Evolutionary conservation across 2,888 invertebrate species (phyloP).

Genomic region (Thera britannica): DNA sequence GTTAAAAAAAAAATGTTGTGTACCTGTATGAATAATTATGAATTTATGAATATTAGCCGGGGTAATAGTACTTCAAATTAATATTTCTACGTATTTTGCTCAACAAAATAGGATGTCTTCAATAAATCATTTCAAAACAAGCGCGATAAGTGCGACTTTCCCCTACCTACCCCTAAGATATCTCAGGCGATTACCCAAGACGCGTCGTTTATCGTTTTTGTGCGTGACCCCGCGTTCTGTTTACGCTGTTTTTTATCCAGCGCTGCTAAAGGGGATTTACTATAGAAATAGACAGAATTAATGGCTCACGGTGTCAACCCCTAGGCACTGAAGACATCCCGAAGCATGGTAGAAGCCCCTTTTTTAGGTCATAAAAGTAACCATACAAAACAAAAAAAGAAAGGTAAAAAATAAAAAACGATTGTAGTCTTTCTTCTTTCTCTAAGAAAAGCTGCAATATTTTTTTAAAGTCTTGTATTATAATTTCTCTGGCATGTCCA

Average conservation of each 20-base stretch:
- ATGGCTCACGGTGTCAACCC: background rate
- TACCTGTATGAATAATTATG: too few relatives aligned
- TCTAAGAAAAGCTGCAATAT: too few relatives aligned
- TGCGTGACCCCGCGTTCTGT: constrained; percentile 23
- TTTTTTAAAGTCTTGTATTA: too few relatives aligned
- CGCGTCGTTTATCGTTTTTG: constrained; percentile 22
- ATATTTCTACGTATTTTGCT: background rate
- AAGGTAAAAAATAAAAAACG: too few relatives aligned
- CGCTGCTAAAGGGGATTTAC: background rate
- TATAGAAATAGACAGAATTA: background rate
- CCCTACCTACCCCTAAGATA: constrained; percentile 21
- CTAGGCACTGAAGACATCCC: background rate
- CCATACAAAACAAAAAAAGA: too few relatives aligned
- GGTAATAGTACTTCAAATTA: too few relatives aligned
- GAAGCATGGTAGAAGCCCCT: too few relatives aligned
- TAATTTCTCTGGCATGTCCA: too few relatives aligned
- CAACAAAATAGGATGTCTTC: background rate
- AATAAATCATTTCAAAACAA: constrained; percentile 12
- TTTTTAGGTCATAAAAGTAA: too few relatives aligned
- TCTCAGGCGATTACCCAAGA: constrained; percentile 20
- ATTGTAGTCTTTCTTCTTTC: too few relatives aligned
- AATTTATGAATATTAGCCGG: too few relatives aligned
- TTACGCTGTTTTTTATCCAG: constrained; percentile 10
- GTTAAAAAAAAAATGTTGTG: too few relatives aligned
- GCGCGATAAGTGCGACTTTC: constrained; percentile 3